Percentiles rank a stretch among this genome's conserved stretches.
These are phyloP conservation scores for Plecotus auritus DNA, from an alignment of 2,113 vertebrate genomes.

Conservation along the genomic window DNA sequence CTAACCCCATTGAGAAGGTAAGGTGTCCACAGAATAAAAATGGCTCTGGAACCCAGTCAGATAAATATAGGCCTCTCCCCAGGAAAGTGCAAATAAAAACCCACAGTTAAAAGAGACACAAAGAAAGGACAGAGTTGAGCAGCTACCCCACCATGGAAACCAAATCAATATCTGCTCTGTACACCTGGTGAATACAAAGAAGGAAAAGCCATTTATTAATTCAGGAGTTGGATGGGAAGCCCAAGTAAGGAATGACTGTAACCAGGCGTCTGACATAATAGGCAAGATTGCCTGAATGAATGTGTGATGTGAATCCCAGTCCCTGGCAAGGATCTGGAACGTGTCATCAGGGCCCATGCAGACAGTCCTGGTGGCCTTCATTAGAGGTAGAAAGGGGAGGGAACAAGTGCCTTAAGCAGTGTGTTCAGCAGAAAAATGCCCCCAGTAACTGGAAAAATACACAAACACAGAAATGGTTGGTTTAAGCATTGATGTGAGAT, in stretches of 20 bases:
- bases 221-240: not conserved
- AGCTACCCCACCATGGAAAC: not conserved
- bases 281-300: not conserved
- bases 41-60: not conserved
- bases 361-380: not conserved
- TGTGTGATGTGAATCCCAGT: not conserved
- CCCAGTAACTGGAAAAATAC: not conserved
- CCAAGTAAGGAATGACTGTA: not conserved
- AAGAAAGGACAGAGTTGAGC: not conserved
- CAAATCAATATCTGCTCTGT: not conserved
- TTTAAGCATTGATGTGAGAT: not conserved
- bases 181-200: not conserved
- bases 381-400: not conserved
- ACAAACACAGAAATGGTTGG: not conserved
- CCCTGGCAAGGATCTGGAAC: not conserved
- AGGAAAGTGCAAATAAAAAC: not conserved
- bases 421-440: not conserved
- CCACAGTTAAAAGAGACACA: not conserved
- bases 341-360: accelerated
- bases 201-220: not conserved
- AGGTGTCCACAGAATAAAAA: not conserved
- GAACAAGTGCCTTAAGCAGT: not conserved
- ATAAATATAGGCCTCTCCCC: not conserved
- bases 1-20: not conserved
- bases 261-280: not conserved